Evolutionary conservation across 2,888 invertebrate genomes (phyloP).

Genomic region (Griposia aprilina): DNA sequence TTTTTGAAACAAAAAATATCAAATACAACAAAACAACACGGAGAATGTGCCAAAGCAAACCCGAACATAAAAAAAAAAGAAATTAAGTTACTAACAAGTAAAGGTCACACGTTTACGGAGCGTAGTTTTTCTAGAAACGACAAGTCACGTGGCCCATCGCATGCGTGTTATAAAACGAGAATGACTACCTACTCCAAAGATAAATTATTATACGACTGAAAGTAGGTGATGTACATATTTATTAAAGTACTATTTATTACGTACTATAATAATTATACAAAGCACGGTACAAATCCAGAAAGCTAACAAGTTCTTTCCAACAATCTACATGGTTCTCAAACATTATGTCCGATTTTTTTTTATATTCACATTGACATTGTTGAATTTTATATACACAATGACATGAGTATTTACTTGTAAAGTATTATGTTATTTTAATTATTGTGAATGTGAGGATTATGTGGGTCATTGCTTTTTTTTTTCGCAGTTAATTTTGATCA

Average conservation of each 20-base stretch:
- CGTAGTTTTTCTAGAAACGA: constrained; percentile 64
- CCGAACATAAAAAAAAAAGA: constrained; percentile 6
- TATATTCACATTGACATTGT: no score
- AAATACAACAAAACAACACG: background rate
- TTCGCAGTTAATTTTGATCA: no score
- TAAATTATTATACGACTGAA: constrained; percentile 46
- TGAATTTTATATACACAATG: no score
- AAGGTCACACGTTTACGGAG: constrained; percentile 44
- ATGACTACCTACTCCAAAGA: constrained; percentile 52
- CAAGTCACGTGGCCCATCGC: constrained; percentile 72
- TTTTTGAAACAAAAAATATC: background rate
- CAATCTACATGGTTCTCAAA: no score
- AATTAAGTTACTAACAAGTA: constrained; percentile 16
- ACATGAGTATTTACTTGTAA: no score
- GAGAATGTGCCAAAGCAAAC: background rate
- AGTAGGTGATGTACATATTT: constrained; percentile 27
- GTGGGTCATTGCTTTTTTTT: no score
- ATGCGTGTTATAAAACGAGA: constrained; percentile 65
- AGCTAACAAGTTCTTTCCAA: background rate
- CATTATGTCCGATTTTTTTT: no score
- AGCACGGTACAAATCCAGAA: constrained; percentile 27
- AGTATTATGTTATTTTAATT: no score
- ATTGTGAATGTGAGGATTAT: no score
- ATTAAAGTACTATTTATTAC: constrained; percentile 4
- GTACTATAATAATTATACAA: constrained; percentile 5